These are phyloP conservation scores for Drosophila subsilvestris DNA, from an alignment of 2,888 invertebrate genomes.

Conservation along the genomic window DNA sequence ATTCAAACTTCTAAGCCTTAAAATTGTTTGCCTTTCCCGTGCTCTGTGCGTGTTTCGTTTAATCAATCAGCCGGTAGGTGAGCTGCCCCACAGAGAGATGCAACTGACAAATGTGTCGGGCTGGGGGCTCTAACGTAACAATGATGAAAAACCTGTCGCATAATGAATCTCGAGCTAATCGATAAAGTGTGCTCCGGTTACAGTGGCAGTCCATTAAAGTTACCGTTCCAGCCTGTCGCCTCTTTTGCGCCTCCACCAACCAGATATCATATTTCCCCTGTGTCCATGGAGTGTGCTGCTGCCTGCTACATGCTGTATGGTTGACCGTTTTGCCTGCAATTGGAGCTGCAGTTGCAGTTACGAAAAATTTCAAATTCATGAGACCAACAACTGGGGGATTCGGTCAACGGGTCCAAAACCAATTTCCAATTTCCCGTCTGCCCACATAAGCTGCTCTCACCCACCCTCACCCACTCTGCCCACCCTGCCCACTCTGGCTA, in stretches of 20 bases:
- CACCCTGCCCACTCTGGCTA: too few relatives aligned
- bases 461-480: background rate
- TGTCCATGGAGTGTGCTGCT: conserved; percentile 16
- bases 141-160: conserved; percentile 39
- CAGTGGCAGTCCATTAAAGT: conserved; percentile 39
- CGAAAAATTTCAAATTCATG: conserved; percentile 62
- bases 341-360: conserved; percentile 21
- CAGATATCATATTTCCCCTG: conserved; percentile 37
- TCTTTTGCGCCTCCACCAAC: conserved; percentile 19
- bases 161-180: conserved; percentile 39
- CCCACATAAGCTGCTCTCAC: conserved; percentile 31
- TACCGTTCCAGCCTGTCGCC: conserved; percentile 45
- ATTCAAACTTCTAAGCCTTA: background rate
- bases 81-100: conserved; percentile 1
- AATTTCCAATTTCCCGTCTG: conserved; percentile 56
- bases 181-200: conserved; percentile 49
- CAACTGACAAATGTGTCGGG: conserved; percentile 16
- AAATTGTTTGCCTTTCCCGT: background rate
- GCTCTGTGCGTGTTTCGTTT: background rate
- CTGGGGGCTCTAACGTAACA: conserved; percentile 20
- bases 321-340: conserved; percentile 30
- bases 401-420: conserved; percentile 21
- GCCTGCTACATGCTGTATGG: background rate
- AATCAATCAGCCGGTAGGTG: background rate
- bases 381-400: conserved; percentile 35